phyloP scores from a whole-genome alignment of 2,888 invertebrate genomes.

The Actias luna region DNA sequence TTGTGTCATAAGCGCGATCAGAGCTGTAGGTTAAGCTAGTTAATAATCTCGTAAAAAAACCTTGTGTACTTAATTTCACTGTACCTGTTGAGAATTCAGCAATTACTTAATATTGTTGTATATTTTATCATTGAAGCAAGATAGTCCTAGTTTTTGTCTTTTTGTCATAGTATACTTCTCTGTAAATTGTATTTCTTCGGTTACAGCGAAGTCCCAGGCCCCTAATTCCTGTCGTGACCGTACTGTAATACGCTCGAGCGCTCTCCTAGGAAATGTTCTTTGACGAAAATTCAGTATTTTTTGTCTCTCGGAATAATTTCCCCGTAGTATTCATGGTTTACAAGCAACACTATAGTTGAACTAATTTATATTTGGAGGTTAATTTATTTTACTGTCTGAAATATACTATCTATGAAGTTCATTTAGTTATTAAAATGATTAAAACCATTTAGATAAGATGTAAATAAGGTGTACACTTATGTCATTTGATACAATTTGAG shows the following conservation, averaged over 20 bases:
- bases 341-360: conserved; percentile 30
- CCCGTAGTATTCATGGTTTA: conserved; percentile 50
- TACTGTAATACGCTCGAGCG: conserved; percentile 34
- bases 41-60: no score
- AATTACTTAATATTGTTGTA: no score
- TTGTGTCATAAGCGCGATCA: no score
- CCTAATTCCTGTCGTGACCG: conserved; percentile 12
- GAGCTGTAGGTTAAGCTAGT: no score
- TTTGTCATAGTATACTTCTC: not conserved
- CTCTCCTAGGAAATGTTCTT: conserved; percentile 47
- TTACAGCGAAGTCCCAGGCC: conserved; percentile 13
- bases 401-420: not conserved
- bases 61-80: no score
- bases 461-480: no score
- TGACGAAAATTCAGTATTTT: conserved; percentile 49
- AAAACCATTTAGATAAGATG: no score
- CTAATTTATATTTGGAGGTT: not conserved
- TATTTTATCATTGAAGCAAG: no score
- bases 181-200: not conserved
- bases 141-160: not conserved
- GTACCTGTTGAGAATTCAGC: no score
- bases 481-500: no score
- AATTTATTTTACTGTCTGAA: not conserved
- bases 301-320: conserved; percentile 48
- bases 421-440: not conserved